phyloP scores from a whole-genome alignment of 2,888 invertebrate genomes.

The Lapara coniferarum region DNA sequence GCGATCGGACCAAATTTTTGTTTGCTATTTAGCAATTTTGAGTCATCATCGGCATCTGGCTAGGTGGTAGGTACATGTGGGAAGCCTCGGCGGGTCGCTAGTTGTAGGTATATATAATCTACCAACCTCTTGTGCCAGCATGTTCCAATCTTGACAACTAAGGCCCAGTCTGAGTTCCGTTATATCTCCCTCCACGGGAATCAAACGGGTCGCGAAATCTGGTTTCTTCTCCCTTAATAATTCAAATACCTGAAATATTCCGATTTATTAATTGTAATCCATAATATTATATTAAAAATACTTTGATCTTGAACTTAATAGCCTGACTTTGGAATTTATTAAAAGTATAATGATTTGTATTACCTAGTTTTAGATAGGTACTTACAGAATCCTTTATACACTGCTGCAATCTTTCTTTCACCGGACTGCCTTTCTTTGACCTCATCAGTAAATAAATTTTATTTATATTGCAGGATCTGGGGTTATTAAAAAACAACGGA shows the following conservation, averaged over 20 bases:
- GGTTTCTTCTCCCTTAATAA: slow-evolving; percentile 42
- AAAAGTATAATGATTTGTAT: too few species aligned
- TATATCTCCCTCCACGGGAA: slow-evolving; percentile 48
- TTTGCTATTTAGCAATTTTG: too few species aligned
- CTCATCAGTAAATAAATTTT: slow-evolving; percentile 44
- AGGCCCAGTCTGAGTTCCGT: slow-evolving; percentile 45
- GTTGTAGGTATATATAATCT: background rate
- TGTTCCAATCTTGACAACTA: slow-evolving; percentile 40
- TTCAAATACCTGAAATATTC: slow-evolving; percentile 44
- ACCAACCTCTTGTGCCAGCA: slow-evolving; percentile 43
- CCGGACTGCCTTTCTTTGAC: slow-evolving; percentile 40
- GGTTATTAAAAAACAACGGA: slow-evolving; percentile 26
- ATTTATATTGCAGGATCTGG: slow-evolving; percentile 42
- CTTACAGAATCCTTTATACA: slow-evolving; percentile 47
- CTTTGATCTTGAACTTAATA: too few species aligned
- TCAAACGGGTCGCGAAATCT: slow-evolving; percentile 43
- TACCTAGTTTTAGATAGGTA: slow-evolving; percentile 23
- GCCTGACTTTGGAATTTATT: too few species aligned
- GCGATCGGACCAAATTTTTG: too few species aligned
- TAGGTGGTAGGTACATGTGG: too few species aligned
- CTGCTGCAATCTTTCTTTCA: slow-evolving; percentile 40
- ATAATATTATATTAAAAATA: too few species aligned
- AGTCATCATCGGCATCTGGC: too few species aligned
- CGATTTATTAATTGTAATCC: background rate
- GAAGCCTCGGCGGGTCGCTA: too few species aligned